phyloP scores from a whole-genome alignment of 2,113 vertebrate species.

The Felis chaus region DNA sequence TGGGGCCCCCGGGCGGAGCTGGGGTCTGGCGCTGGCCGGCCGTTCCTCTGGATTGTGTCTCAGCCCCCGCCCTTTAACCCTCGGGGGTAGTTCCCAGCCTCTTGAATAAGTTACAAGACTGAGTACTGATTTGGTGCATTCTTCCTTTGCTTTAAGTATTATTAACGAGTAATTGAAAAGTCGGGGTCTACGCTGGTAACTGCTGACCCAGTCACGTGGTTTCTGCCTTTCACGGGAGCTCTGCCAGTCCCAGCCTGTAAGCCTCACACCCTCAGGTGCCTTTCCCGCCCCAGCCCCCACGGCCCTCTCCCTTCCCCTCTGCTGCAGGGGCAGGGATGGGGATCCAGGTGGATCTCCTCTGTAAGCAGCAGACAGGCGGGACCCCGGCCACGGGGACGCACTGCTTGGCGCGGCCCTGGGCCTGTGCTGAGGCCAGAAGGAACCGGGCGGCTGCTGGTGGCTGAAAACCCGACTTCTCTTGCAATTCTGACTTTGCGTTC shows the following conservation, averaged over 20 bases:
- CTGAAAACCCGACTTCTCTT: background rate
- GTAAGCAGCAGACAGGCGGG: background rate
- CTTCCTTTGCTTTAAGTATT: background rate
- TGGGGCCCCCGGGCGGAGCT: accelerated
- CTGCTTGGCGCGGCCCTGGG: background rate
- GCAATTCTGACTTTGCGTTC: background rate
- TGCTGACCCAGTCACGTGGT: background rate
- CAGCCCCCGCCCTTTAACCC: background rate
- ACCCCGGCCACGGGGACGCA: no score
- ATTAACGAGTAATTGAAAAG: background rate
- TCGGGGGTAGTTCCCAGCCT: background rate
- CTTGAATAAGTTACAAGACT: background rate
- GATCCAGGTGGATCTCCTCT: background rate
- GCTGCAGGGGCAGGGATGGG: background rate
- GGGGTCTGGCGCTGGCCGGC: background rate
- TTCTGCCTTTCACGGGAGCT: background rate
- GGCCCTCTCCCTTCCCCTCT: no score
- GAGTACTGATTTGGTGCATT: background rate
- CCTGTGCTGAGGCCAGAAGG: background rate
- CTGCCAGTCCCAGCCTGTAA: background rate
- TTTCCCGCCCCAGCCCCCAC: background rate
- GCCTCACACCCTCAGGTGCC: background rate
- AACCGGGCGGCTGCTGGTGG: background rate
- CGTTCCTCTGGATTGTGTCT: background rate
- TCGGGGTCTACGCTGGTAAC: background rate